Evolutionary conservation across 1,140 invertebrate genomes (phyloP), one percentile per base, ranked within the genome.

Genomic region (Phocides pigmalion): DNA sequence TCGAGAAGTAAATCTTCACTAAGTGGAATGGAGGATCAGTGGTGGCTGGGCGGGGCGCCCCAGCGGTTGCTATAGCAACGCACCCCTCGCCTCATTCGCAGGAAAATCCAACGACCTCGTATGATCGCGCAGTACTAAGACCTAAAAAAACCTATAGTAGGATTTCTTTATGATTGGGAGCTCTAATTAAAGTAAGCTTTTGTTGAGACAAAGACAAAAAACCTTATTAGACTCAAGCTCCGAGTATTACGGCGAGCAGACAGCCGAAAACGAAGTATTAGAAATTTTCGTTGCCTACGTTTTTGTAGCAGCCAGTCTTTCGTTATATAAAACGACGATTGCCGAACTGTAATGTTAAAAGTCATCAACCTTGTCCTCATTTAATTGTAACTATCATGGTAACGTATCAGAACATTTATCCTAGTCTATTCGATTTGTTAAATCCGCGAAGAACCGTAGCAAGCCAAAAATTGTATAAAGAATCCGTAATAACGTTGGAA

Each of bases 21-120:
- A 79, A 78, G 62, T 72, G 64, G 64, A 61, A 62, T 56, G 70
- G 50, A 70, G 59, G 67, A 72, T 59, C 56, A 66, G 69, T 42
- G 68, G 47, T 58, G 56, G 28, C 71, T 81, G 82, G 83, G 83
- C 81, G 82, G 79, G 81, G 82, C 81, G 74, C 74, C 75, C 74
- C 70, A 79, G 75, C 74, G 70, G 84, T 89, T 70, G 80, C 76
- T 73, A 84, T 81, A 72, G 76, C 72, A 78, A 89, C 80, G 65
- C 64, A 56, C 79, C 76, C 78, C 76, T 74, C 72, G 68, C 59
- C 66, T 62, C 58, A 64, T 70, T 72, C 72, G 64, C 64, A 72
- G 72, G 73, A 76, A 78, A 75, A 76, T 73, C 72, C 68, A 64
- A 73, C 64, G 53, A 50, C 53, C 63, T 58, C 44, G 50, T 11